Evolutionary conservation across 2,888 invertebrate species (phyloP).

Genomic region (Pheosia gnoma): DNA sequence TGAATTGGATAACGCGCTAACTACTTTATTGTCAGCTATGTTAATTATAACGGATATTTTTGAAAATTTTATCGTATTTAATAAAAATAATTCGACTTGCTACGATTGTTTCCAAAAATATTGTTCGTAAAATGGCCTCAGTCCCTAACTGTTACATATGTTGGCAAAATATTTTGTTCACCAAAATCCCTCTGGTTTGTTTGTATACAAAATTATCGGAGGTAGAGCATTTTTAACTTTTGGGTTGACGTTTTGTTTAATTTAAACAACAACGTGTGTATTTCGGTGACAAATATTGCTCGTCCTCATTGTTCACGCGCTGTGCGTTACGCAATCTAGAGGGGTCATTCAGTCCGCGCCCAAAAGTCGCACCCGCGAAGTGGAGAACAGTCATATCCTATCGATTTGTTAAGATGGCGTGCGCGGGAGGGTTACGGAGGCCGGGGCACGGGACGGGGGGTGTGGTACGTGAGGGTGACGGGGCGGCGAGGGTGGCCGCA

Average conservation of each 20-base stretch:
- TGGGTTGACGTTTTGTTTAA: slow-evolving; percentile 18
- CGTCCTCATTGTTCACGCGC: slow-evolving; percentile 53
- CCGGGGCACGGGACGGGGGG: slow-evolving; percentile 43
- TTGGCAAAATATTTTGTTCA: slow-evolving; percentile 28
- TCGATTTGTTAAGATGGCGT: slow-evolving; percentile 85
- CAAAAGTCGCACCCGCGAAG: slow-evolving; percentile 81
- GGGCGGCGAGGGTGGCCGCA: slow-evolving; percentile 66
- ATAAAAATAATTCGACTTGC: neutral
- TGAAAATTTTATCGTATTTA: neutral
- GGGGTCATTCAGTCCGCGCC: slow-evolving; percentile 80
- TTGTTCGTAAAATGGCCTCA: slow-evolving; percentile 8
- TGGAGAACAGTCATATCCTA: slow-evolving; percentile 85
- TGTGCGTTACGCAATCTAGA: slow-evolving; percentile 71
- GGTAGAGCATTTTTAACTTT: slow-evolving; percentile 17
- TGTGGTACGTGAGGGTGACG: slow-evolving; percentile 50
- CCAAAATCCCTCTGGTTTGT: slow-evolving; percentile 25
- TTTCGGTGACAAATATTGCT: slow-evolving; percentile 28
- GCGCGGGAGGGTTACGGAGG: slow-evolving; percentile 61
- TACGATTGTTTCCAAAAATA: neutral
- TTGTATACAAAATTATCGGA: slow-evolving; percentile 25
- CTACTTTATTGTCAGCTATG: slow-evolving; percentile 10
- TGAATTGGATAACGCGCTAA: slow-evolving; percentile 14
- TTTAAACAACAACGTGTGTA: slow-evolving; percentile 18
- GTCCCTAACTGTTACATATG: neutral
- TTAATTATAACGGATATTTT: slow-evolving; percentile 11